Evolutionary conservation across 92 coral and sea anemone genomes (phyloP).

Genomic region (Actinostola sp.): DNA sequence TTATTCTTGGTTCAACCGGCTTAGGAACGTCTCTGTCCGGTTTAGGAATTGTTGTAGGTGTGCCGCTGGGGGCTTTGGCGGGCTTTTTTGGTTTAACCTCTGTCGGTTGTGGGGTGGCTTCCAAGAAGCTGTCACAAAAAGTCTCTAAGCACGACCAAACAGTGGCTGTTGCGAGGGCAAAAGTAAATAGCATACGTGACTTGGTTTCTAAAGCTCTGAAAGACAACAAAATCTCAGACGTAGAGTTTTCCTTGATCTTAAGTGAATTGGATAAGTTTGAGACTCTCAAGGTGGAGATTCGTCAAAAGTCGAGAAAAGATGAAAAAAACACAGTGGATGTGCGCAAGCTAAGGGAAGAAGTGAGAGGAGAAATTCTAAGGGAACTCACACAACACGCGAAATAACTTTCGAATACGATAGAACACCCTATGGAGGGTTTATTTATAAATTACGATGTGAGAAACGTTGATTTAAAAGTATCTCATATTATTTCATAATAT

Average conservation of each 20-base stretch:
- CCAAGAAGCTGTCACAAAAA: constrained; percentile 44
- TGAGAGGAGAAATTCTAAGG: constrained; percentile 25
- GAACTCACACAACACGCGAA: constrained; percentile 15
- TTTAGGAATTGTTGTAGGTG: constrained; percentile 46
- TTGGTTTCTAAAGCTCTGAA: constrained; percentile 44
- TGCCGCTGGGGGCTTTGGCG: constrained; percentile 46
- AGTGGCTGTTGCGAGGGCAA: constrained; percentile 37
- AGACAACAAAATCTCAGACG: constrained; percentile 32
- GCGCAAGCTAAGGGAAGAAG: constrained; percentile 23
- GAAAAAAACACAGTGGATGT: constrained; percentile 19
- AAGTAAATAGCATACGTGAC: constrained; percentile 43
- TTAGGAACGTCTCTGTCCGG: constrained; percentile 59
- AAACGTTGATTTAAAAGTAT: constrained; percentile 19
- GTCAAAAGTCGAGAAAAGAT: constrained; percentile 26
- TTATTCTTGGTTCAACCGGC: constrained; percentile 39
- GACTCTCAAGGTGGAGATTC: constrained; percentile 22
- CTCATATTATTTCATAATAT: not conserved
- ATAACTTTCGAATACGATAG: constrained; percentile 10
- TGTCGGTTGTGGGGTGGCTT: constrained; percentile 38
- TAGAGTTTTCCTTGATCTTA: constrained; percentile 34
- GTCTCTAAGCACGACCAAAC: constrained; percentile 55
- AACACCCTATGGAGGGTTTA: constrained; percentile 24
- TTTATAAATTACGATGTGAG: constrained; percentile 23
- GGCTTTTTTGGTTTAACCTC: constrained; percentile 45
- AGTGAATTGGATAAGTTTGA: constrained; percentile 32